Conservation (phyloP, 1,140 invertebrate genomes). For the Papilio glaucus region DNA sequence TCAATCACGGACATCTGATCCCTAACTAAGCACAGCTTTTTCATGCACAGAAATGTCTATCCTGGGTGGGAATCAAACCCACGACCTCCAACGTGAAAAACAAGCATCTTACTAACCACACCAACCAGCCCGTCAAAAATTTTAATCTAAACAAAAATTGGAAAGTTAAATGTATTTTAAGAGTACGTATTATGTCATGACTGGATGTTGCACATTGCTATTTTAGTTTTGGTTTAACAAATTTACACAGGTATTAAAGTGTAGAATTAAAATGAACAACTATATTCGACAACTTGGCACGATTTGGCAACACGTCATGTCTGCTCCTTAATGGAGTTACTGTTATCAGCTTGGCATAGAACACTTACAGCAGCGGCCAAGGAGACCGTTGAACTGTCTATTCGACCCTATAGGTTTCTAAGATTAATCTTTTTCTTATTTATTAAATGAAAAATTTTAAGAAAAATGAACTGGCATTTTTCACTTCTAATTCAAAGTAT, state of each 20-base stretch:
- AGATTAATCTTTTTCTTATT: neutral
- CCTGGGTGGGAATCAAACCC: no score
- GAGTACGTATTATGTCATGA: neutral
- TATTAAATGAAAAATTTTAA: neutral
- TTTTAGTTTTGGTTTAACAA: neutral
- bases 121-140: no score
- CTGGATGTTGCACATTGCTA: neutral
- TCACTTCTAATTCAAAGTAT: no score
- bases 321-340: slow-evolving; percentile 18
- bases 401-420: neutral
- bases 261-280: slow-evolving; percentile 2
- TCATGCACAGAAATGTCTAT: no score
- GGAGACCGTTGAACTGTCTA: neutral
- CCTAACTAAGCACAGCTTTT: no score
- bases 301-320: neutral
- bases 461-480: no score
- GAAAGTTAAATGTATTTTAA: no score
- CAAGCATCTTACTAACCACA: no score
- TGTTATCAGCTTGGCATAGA: slow-evolving; percentile 3
- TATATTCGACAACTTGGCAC: slow-evolving; percentile 15
- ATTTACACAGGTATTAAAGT: neutral
- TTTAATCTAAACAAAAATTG: no score
- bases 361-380: neutral
- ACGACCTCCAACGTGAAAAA: no score
- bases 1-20: no score